Evolutionary conservation across 2,797 vertebrate species (phyloP).

Genomic region (Rachycentron canadum): DNA sequence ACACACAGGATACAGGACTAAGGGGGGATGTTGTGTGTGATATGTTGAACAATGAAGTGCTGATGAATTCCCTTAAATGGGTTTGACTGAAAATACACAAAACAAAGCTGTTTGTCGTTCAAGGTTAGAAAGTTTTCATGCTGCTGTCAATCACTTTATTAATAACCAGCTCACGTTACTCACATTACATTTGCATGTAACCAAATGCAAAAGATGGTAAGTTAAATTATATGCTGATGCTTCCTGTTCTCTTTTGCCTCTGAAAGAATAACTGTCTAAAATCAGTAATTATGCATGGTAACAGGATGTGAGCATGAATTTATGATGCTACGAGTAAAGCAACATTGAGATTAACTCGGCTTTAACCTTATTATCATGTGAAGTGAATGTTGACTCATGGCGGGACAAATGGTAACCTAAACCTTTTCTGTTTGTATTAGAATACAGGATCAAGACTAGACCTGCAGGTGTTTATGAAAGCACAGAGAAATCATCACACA

Average conservation of each 20-base stretch:
- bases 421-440: conserved; percentile 49
- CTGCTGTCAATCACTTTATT: conserved; percentile 9
- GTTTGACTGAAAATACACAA: conserved; percentile 33
- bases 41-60: conserved; percentile 71
- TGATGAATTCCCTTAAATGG: conserved; percentile 38
- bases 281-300: not conserved
- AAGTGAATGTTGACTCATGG: conserved; percentile 56
- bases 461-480: conserved; percentile 29
- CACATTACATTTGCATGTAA: not conserved
- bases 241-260: not conserved
- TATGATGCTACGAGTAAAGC: not conserved
- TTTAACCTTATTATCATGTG: not conserved
- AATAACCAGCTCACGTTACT: not conserved
- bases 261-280: not conserved
- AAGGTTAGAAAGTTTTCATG: conserved; percentile 21
- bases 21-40: conserved; percentile 63
- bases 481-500: not conserved
- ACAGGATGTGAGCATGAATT: not conserved
- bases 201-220: not conserved
- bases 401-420: conserved; percentile 32
- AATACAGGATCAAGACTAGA: conserved; percentile 30
- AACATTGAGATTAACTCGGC: not conserved
- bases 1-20: conserved; percentile 65
- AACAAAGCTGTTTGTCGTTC: conserved; percentile 41
- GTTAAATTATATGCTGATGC: not conserved